Percentiles rank a stretch among this genome's conserved stretches.
phyloP scores from a whole-genome alignment of 2,888 invertebrate genomes.

The Stenodera caucasica region DNA sequence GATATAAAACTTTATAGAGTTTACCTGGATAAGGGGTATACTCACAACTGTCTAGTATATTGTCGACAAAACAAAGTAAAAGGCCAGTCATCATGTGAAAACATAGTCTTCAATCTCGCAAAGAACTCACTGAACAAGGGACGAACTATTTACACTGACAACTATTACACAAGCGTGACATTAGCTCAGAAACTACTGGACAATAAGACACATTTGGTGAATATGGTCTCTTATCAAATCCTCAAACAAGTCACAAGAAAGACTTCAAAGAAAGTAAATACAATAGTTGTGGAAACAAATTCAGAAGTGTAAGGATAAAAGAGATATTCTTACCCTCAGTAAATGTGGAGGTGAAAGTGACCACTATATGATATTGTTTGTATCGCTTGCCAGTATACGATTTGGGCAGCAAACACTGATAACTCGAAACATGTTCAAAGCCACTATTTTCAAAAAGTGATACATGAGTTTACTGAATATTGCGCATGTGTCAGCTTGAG shows the following conservation, averaged over 20 bases:
- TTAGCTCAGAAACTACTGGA: conserved; percentile 23
- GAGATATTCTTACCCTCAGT: conserved; percentile 40
- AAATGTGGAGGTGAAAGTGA: no score
- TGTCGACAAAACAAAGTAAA: conserved; percentile 8
- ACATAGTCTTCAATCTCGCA: conserved; percentile 33
- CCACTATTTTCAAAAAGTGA: no score
- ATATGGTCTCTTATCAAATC: conserved; percentile 25
- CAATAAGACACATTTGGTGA: conserved; percentile 23
- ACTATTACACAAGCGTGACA: conserved; percentile 32
- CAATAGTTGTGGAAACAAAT: conserved; percentile 22
- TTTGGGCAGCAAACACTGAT: no score
- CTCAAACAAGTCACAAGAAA: conserved; percentile 19
- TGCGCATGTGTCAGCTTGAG: conserved; percentile 27
- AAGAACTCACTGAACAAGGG: conserved; percentile 29
- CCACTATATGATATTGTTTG: no score
- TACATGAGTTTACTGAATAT: conserved; percentile 35
- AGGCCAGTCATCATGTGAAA: not conserved
- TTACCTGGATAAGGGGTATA: conserved; percentile 14
- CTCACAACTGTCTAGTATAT: conserved; percentile 17
- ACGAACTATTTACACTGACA: conserved; percentile 33
- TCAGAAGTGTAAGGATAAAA: conserved; percentile 41
- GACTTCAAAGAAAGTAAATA: conserved; percentile 22
- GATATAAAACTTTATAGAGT: conserved; percentile 29
- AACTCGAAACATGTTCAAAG: no score
- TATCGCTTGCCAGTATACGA: no score